Conservation (phyloP, 2,797 vertebrate species). For the Rhinella marina region DNA sequence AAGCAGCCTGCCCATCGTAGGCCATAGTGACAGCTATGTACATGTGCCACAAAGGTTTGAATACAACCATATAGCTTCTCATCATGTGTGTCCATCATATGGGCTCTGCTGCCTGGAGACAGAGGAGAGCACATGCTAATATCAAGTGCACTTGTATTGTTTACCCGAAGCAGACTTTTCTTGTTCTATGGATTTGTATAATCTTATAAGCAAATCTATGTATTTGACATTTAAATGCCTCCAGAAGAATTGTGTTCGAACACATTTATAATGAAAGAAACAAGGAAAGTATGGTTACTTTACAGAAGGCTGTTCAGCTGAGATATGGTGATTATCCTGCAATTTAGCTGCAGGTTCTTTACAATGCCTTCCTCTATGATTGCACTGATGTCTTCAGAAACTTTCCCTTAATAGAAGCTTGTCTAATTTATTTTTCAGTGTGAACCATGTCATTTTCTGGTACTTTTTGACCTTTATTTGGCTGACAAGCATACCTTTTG, state of each 20-base stretch:
- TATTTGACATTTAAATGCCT: slow-evolving; percentile 41
- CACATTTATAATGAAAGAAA: slow-evolving; percentile 30
- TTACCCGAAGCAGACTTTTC: slow-evolving; percentile 2
- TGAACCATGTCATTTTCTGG: not conserved
- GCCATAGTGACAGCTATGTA: slow-evolving; percentile 50
- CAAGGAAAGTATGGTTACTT: slow-evolving; percentile 9
- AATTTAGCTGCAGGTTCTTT: slow-evolving; percentile 27
- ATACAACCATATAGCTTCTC: slow-evolving; percentile 50
- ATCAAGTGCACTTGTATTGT: slow-evolving; percentile 37
- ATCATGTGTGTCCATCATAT: slow-evolving; percentile 54
- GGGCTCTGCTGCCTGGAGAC: slow-evolving; percentile 31
- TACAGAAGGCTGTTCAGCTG: not conserved
- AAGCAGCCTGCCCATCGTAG: slow-evolving; percentile 51
- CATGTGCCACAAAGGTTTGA: slow-evolving; percentile 54
- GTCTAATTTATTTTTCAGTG: slow-evolving; percentile 7
- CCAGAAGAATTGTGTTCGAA: slow-evolving; percentile 25
- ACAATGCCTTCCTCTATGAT: not conserved
- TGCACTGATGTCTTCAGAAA: not conserved
- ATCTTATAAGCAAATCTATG: slow-evolving; percentile 31
- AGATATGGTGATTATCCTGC: slow-evolving; percentile 21
- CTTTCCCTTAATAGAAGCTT: not conserved
- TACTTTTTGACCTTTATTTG: not conserved
- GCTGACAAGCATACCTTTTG: not conserved
- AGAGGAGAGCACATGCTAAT: slow-evolving; percentile 27
- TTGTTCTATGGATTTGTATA: slow-evolving; percentile 25